A percentile compares a stretch with the other conserved stretches of the same genome.
Evolutionary conservation across 2,113 vertebrate species (phyloP).

Genomic region (Ptilorrhoa leucosticta): DNA sequence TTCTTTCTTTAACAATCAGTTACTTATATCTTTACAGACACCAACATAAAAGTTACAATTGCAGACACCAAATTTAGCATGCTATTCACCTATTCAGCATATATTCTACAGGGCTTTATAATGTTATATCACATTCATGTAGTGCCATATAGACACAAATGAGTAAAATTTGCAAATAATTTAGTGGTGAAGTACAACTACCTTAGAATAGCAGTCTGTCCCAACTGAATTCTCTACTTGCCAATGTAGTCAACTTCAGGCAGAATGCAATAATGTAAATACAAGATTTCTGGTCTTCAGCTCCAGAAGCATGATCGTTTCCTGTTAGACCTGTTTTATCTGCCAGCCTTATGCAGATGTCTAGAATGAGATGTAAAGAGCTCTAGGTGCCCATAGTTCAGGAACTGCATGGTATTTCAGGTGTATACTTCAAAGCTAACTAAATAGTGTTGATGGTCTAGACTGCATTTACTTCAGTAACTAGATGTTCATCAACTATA

Average conservation of each 20-base stretch:
- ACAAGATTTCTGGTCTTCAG: not conserved
- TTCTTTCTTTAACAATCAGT: not conserved
- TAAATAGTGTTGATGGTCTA: not conserved
- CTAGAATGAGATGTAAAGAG: not conserved
- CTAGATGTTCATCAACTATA: not conserved
- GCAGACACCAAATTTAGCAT: fast-evolving
- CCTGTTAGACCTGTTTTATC: not conserved
- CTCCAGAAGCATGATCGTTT: not conserved
- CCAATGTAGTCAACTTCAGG: not conserved
- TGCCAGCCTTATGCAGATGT: not conserved
- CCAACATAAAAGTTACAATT: not conserved
- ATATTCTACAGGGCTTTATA: not conserved
- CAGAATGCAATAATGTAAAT: not conserved
- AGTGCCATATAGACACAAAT: not conserved
- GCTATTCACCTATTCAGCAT: not conserved
- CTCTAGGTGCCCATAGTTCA: not conserved
- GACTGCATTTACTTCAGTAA: not conserved
- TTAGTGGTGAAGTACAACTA: not conserved
- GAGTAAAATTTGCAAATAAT: not conserved
- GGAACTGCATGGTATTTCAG: not conserved
- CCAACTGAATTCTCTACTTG: not conserved
- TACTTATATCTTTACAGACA: not conserved
- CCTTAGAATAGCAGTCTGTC: not conserved
- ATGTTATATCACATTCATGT: not conserved
- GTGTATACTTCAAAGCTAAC: not conserved